These are phyloP conservation scores for Matsumyia berberina DNA, from an alignment of 2,888 invertebrate genomes.

Conservation along the genomic window DNA sequence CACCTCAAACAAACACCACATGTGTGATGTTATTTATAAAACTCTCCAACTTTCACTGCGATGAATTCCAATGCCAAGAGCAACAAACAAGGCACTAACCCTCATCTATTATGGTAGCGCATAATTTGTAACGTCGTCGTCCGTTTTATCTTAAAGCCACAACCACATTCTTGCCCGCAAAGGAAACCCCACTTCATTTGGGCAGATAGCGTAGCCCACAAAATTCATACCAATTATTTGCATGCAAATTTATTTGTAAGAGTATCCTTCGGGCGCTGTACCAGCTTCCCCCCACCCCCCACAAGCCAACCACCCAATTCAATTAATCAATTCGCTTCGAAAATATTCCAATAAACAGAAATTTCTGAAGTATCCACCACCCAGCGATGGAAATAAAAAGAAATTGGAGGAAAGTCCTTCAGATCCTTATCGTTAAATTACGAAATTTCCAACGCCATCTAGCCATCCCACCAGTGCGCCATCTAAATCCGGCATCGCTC, in stretches of 20 bases:
- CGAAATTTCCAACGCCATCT: not conserved
- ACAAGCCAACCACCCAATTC: constrained; percentile 2
- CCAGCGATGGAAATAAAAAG: not conserved
- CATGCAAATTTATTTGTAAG: constrained; percentile 33
- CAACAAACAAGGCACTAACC: constrained; percentile 34
- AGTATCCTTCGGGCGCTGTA: no score
- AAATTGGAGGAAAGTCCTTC: constrained; percentile 11
- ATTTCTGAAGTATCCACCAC: not conserved
- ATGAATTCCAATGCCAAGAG: not conserved
- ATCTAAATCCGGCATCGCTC: not conserved
- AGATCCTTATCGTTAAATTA: constrained; percentile 14
- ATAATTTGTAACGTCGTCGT: constrained; percentile 15
- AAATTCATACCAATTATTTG: constrained; percentile 49
- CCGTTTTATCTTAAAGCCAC: not conserved
- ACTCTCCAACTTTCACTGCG: not conserved
- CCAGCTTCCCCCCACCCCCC: constrained; percentile 2
- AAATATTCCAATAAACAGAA: constrained; percentile 38
- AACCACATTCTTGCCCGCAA: constrained; percentile 11
- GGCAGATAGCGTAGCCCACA: constrained; percentile 10
- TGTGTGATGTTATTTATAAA: not conserved
- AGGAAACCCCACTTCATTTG: not conserved
- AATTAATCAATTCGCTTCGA: constrained; percentile 45
- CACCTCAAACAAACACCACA: not conserved
- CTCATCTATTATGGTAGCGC: constrained; percentile 43
- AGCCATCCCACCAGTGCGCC: not conserved